Evolutionary conservation across 30 jellyfish, hydroid and myxozoan species (phyloP), one percentile per base, ranked within the genome.

Genomic region (Phacellophora camtschatica): DNA sequence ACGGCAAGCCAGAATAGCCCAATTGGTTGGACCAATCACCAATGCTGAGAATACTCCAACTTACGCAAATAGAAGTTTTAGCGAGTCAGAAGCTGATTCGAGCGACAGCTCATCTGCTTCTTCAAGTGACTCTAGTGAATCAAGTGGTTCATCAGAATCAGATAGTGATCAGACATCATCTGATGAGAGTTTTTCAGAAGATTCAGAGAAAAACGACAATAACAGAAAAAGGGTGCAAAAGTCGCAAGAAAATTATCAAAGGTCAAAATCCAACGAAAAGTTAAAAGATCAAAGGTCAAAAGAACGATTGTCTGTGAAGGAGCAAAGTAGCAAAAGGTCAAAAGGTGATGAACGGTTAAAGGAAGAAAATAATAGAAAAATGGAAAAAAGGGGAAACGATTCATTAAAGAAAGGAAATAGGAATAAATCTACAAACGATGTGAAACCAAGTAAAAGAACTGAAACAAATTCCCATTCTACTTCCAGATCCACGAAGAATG

Each of bases 1-100:
- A 37, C 85, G 98, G 1, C 95, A 85, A 72, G 98, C 98, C 1
- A 59, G 90, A 58, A 48, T 92, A 39, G 96, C 90, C 30, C 90
- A 92, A 58, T 53, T 92, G 55, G 62, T 62, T 8, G 85, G 79
- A 45, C 36, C 86, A 30, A 50, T 78, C 6, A 35, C 68, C 6
- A 71, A 46, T 19, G 53, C 66, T 7, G 90, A 49, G 30, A 54
- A 49, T 24, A 27, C 83, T 35, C 92, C 84, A 1, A 51, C 73
- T 2, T 62, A 48, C 25, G 51, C 88, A 35, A 76, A 76, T 61
- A 42, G 77, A 45, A 76, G 88, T 23, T 80, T 80, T 42, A 65
- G 84, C 53, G 91, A 80, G 19, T 65, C 91, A 19, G 83, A 30
- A 16, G 80, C 61, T 12, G 68, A 66, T 16, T 50, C 91, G 20